Evolutionary conservation across 2,797 vertebrate species (phyloP), one percentile per base, ranked within the genome.

Genomic region (Triplophysa yarkandensis): DNA sequence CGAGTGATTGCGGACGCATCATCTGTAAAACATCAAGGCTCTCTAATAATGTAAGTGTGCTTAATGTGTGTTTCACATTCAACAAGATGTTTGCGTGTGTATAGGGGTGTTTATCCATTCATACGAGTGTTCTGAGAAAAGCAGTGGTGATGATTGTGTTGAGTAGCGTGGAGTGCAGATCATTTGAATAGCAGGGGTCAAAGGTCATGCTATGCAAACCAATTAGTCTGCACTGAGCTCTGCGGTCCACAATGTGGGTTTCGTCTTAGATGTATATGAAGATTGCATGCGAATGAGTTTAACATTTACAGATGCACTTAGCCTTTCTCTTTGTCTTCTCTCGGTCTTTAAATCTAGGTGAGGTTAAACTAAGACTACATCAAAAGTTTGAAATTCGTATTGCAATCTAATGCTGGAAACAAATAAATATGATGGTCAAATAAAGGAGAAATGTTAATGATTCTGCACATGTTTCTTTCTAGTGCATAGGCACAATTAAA

Each of bases 221-320:
- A 64, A 44, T 74, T 72, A 72, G 34, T 23, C 3, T 30, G 34
- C 17, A 21, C 23, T 39, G 27, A 63, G 44, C 17, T 28, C 3
- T 41, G 11, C 11, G 41, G 44, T 43, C 58, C 17, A 6, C 58
- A 39, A 6, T 30, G n/a, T n/a, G 46, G 11, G 1, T 71, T 17
- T 50, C 34, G 25, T 27, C 10, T 52, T 60, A 16, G 41, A 30
- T 63, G 46, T 63, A 6, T 41, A 21, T 63, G 17, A 71, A 36
- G 57, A 10, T 10, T 50, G 58, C 16, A 21, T 16, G 17, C 30
- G 71, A 74, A 52, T 70, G 52, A 60, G 61, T 66, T 65, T 65
- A 69, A 65, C 60, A 55, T 79, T 71, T 71, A 74, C 73, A 67
- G 68, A 28, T 10, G 30, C 41, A 13, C 62, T 67, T 39, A 54